Base-by-base conservation (phyloP, 2,888 invertebrate species). In the Ochropleura plecta region DNA sequence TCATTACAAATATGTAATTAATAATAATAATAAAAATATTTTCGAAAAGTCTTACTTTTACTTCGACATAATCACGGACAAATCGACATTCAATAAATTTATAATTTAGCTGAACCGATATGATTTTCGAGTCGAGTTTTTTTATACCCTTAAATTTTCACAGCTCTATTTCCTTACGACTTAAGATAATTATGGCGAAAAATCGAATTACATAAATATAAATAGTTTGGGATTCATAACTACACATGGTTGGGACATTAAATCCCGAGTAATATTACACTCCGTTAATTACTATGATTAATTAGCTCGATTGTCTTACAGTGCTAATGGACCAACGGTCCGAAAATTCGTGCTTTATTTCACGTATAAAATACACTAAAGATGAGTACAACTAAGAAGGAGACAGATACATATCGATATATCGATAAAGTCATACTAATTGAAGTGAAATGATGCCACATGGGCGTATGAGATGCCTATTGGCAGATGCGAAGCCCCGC, bases 111-210 rank as follows among this genome's bases (percentile, higher is more conserved):
- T 74, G 71, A 79, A 85, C 72, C 68, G 67, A 82, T 78, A 79
- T 78, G 86, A 79, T 84, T 84, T 79, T 73, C 82, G 73, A 85
- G 79, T 76, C 71, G 79, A 85, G 8, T 60, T 70, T 48, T 49
- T 81, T 78, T 67, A 30, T 30, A 80, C 20, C 73, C 64, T 75
- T 74, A 65, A 74, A 49, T 70, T 69, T 76, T 87, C 86, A 86
- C 88, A 87, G 86, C 86, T 71, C 80, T 80, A 79, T 82, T 76
- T 72, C 81, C 80, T 81, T 78, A 84, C 69, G 76, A 84, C 73
- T 44, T 80, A 78, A 62, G 44, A 68, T 81, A 76, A 70, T 74
- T 64, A 80, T 79, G 68, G 65, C 67, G 72, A 71, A 70, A 75
- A 74, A 74, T 75, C 74, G 69, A 76, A 65, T 74, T 76, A 73